These are phyloP conservation scores for Babylonia areolata DNA, from an alignment of 1,140 invertebrate genomes.

Conservation along the genomic window DNA sequence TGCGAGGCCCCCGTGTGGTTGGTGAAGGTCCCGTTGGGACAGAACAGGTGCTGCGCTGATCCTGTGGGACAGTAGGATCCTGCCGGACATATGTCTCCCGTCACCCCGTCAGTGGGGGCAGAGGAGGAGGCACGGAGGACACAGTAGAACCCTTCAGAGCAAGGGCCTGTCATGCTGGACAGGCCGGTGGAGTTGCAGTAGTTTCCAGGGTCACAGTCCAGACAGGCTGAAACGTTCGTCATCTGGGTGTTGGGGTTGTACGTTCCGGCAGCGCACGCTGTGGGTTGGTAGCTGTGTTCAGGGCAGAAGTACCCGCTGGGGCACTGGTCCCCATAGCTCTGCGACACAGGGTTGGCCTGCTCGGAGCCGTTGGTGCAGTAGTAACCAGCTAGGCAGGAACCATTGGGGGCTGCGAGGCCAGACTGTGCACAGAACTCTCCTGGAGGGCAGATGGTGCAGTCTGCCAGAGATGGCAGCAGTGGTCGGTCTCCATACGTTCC, in stretches of 20 bases:
- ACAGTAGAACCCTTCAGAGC: constrained; percentile 70
- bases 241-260: constrained; percentile 65
- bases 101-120: constrained; percentile 65
- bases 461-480: constrained; percentile 59
- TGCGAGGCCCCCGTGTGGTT: constrained; percentile 68
- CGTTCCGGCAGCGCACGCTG: constrained; percentile 65
- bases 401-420: constrained; percentile 60
- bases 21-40: constrained; percentile 72
- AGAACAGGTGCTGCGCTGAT: constrained; percentile 63
- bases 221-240: constrained; percentile 63
- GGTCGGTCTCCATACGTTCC: constrained; percentile 69
- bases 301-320: constrained; percentile 70
- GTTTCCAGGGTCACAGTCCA: constrained; percentile 65
- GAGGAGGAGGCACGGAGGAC: constrained; percentile 53
- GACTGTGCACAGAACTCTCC: constrained; percentile 69
- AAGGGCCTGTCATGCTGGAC: constrained; percentile 60
- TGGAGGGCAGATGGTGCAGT: constrained; percentile 69
- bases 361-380: constrained; percentile 71
- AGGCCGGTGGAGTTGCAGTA: constrained; percentile 65
- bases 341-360: constrained; percentile 65
- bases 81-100: constrained; percentile 70
- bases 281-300: constrained; percentile 64
- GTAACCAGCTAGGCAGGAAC: constrained; percentile 69
- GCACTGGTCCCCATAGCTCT: constrained; percentile 70
- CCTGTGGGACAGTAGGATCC: constrained; percentile 69